These are phyloP conservation scores for Caenorhabditis imperialis DNA, from an alignment of 2,888 invertebrate genomes.

Conservation along the genomic window DNA sequence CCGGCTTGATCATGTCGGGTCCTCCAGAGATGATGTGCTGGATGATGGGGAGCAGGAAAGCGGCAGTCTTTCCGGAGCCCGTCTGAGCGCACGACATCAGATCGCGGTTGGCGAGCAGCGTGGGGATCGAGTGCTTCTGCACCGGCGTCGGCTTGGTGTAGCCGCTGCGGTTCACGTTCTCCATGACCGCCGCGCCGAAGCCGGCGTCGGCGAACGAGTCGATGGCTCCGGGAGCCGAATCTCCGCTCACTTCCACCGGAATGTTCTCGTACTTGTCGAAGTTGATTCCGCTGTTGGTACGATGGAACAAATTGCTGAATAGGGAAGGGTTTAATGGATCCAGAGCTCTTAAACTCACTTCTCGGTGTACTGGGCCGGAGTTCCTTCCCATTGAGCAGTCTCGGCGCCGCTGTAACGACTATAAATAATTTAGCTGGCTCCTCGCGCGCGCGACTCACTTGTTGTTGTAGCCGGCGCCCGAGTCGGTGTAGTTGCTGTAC, in stretches of 20 bases:
- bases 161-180: constrained; percentile 79
- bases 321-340: background rate
- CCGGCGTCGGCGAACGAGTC: constrained; percentile 81
- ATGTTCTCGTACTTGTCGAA: constrained; percentile 99
- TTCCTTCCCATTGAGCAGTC: constrained; percentile 26
- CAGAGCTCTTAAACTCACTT: constrained; percentile 1
- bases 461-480: constrained; percentile 29
- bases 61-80: constrained; percentile 97
- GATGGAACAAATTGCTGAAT: constrained; percentile 78
- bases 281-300: constrained; percentile 95
- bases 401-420: constrained; percentile 33
- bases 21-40: constrained; percentile 88
- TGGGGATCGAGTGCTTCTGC: constrained; percentile 98
- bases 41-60: constrained; percentile 96
- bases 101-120: constrained; percentile 85
- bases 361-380: constrained; percentile 24
- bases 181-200: constrained; percentile 76
- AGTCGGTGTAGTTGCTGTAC: constrained; percentile 24
- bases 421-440: constrained; percentile 1
- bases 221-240: constrained; percentile 91
- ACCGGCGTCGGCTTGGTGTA: constrained; percentile 81
- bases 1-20: constrained; percentile 50
- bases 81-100: constrained; percentile 88
- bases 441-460: constrained; percentile 6
- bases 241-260: constrained; percentile 99